Percentiles rank a stretch among this genome's conserved stretches.
phyloP scores from a whole-genome alignment of 2,888 invertebrate genomes.

The Steinernema scapterisci region DNA sequence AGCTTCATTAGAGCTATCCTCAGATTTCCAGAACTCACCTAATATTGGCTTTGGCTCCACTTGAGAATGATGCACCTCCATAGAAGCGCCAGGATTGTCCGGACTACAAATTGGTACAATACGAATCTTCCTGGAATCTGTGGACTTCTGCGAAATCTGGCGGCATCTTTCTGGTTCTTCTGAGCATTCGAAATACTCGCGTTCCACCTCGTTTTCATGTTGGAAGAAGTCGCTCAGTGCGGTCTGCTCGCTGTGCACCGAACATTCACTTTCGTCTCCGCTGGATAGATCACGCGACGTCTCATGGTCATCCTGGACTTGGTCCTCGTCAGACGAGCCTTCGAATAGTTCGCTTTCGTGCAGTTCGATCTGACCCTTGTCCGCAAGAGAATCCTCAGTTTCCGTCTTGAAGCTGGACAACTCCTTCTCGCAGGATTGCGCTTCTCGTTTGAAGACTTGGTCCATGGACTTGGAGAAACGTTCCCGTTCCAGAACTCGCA shows the following conservation, averaged over 20 bases:
- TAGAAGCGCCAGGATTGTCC: constrained; percentile 13
- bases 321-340: background rate
- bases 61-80: constrained; percentile 19
- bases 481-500: background rate
- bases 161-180: constrained; percentile 2
- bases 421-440: background rate
- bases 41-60: background rate
- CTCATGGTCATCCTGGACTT: background rate
- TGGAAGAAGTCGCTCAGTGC: background rate
- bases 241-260: background rate
- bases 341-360: background rate
- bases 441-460: background rate
- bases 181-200: background rate
- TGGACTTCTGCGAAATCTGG: background rate
- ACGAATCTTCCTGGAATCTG: background rate
- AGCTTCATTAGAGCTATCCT: too few relatives aligned
- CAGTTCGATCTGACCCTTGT: background rate
- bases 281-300: background rate
- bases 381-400: background rate
- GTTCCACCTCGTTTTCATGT: too few relatives aligned
- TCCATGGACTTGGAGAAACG: background rate
- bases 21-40: too few relatives aligned
- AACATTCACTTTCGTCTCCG: background rate
- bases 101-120: background rate
- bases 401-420: background rate